Base-by-base conservation (phyloP, 2,888 invertebrate species). In the Eupithecia subumbrata region DNA sequence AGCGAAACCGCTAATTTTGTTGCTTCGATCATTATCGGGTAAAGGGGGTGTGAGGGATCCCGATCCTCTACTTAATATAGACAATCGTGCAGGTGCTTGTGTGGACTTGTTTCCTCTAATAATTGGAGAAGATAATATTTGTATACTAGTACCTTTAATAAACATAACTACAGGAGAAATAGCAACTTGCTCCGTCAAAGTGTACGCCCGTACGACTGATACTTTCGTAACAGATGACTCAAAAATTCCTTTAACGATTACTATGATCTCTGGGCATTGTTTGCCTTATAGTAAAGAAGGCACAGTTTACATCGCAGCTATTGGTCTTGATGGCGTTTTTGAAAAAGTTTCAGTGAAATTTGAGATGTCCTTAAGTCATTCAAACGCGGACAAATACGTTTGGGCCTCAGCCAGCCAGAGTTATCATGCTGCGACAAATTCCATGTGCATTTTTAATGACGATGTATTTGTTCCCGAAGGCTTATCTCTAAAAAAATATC, bases 231-330 rank as follows among this genome's bases (percentile, higher is more conserved):
- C 74, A 48, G 43, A 75, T 64, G 82, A 78, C 56, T 77, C 75
- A 48, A 83, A 82, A 76, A 79, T 87, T 72, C 91, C 93, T 22
- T 72, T 95, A 40, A 79, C 84, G 45, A 76, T 95, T 1, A 93
- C 94, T 8, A 86, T 94, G 88, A 80, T 93, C 52, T 92, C 93
- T 56, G 92, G 87, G 1, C 89, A 93, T 82, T 95, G 95, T 80
- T 82, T 94, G 63, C 94, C 95, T 63, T 25, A 12, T 68, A 78
- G 84, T 18, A 92, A 82, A 85, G 94, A 94, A 0, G 93, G 90
- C 22, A 93, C 92, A 2, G 87, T 87, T 72, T 93, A 90, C 79
- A 64, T 91, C 40, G 86, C 87, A 80, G 93, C 92, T 11, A 81
- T 94, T 70, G 89, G 90, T 56, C 83, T 95, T 72, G 87, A 91